Evolutionary conservation across 1,140 invertebrate genomes (phyloP).

Genomic region (Heliothis subflexa): DNA sequence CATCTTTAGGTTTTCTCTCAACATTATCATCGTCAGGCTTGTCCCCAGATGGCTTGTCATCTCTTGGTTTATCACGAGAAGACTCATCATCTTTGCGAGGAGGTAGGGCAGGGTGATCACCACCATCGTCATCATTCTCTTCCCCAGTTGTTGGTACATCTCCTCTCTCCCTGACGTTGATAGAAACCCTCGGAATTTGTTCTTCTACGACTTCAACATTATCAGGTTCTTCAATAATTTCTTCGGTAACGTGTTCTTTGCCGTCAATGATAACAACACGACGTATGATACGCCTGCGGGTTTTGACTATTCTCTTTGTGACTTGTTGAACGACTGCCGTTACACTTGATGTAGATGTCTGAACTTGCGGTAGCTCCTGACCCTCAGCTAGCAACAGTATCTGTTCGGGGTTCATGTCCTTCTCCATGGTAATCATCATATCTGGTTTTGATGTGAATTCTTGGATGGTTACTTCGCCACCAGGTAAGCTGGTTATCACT

Average conservation of each 20-base stretch:
- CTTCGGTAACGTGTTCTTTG: conserved; percentile 93
- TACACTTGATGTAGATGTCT: conserved; percentile 88
- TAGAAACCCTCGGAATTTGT: conserved; percentile 90
- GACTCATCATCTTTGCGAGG: conserved; percentile 48
- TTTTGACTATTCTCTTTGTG: conserved; percentile 91
- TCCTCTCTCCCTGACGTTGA: conserved; percentile 87
- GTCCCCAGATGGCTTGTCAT: conserved; percentile 16
- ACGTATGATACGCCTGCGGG: conserved; percentile 90
- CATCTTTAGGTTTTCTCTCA: conserved; percentile 43
- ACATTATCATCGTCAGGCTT: neutral
- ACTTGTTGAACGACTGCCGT: conserved; percentile 93
- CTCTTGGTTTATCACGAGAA: conserved; percentile 19
- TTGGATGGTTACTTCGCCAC: conserved; percentile 88
- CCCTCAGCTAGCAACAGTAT: conserved; percentile 87
- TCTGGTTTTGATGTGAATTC: conserved; percentile 89
- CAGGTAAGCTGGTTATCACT: conserved; percentile 87
- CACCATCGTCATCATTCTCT: conserved; percentile 73
- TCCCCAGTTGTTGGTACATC: conserved; percentile 73
- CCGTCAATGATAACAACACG: conserved; percentile 93
- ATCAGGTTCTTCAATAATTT: conserved; percentile 93
- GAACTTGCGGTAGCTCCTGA: conserved; percentile 80
- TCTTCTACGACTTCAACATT: conserved; percentile 92
- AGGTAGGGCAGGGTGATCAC: conserved; percentile 57
- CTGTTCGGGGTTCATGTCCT: conserved; percentile 85
- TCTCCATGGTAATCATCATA: conserved; percentile 85